Percentiles rank a stretch among this genome's conserved stretches.
Evolutionary conservation across 2,113 vertebrate species (phyloP).

Genomic region (Xyrauchen texanus): DNA sequence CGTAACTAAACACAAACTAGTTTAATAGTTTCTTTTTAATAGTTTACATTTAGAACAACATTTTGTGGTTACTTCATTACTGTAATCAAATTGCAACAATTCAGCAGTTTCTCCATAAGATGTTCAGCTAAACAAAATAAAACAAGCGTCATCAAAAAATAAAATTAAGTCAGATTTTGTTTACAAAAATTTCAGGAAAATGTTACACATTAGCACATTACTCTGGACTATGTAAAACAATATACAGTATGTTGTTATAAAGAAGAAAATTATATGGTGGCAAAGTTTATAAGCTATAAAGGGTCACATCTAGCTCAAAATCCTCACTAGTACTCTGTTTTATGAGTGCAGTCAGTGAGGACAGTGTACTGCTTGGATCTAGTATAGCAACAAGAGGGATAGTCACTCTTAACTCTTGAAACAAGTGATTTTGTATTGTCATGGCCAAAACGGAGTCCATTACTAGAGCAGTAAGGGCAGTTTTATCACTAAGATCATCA

Average conservation of each 20-base stretch:
- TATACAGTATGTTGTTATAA: neutral
- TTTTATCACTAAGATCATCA: slow-evolving; percentile 71
- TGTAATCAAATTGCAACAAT: neutral
- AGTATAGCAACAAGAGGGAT: slow-evolving; percentile 78
- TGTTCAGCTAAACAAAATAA: neutral
- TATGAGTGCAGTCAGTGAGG: slow-evolving; percentile 67
- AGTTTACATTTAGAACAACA: too few species aligned
- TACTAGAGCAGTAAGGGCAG: slow-evolving; percentile 72
- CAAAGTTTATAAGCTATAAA: neutral
- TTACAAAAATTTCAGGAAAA: neutral
- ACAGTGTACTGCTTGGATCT: slow-evolving; percentile 77
- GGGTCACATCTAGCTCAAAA: slow-evolving; percentile 4
- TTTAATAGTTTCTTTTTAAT: too few species aligned
- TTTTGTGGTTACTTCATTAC: too few species aligned
- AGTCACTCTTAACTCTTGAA: slow-evolving; percentile 75
- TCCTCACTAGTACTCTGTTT: slow-evolving; percentile 52
- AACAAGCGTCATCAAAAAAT: neutral
- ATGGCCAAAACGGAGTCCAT: slow-evolving; percentile 84
- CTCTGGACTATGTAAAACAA: neutral
- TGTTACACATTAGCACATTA: too few species aligned
- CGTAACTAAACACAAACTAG: neutral
- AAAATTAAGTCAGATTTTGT: neutral
- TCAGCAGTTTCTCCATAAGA: slow-evolving; percentile 19
- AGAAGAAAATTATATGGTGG: neutral
- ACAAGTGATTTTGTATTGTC: slow-evolving; percentile 77